Evolutionary conservation across 2,113 vertebrate species (phyloP), one percentile per base, ranked within the genome.

Genomic region (Probosciger aterrimus): DNA sequence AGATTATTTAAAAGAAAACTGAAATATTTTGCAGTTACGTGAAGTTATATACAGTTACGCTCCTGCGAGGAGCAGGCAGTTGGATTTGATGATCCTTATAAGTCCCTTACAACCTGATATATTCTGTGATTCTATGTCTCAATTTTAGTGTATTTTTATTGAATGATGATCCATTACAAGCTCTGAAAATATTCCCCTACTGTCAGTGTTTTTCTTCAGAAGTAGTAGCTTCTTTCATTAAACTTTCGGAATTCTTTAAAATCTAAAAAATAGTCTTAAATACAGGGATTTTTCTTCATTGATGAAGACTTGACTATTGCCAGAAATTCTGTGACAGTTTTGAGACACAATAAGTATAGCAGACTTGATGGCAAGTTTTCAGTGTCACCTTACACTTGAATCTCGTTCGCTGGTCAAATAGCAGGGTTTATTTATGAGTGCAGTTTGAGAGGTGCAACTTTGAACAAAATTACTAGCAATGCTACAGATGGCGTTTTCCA

Each of bases 1-100:
- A 76, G 43, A 37, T 47, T 86, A 69, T 81, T 81, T 94, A 69
- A 74, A 96, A 96, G 68, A 68, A 93, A 96, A 70, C 35, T 55
- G 37, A 57, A 88, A 59, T 82, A 10, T 79, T 74, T 33, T 68
- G 27, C 5, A 37, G 14, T 64, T 52, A 18, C 27, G 4, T 91
- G 22, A 67, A 76, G 8, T 78, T 52, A 18, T 28, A 4, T 91
- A n/a, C 57, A 80, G 7, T 75, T 90, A 28, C 4, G 31, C 43
- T 62, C 2, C n/a, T 65, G 13, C 0, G 1, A 70, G 64, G 49
- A 87, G 23, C 37, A 16, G 6, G 7, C 41, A 47, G 14, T 79
- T 35, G n/a, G 25, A 79, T 18, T 80, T 12, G 6, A 57, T 81
- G 44, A 50, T 86, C 53, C 19, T 69, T 65, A 11, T 18, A 7